Percentiles rank a stretch among this genome's conserved stretches.
Evolutionary conservation across 1,140 invertebrate species (phyloP).

Genomic region (Mya arenaria): DNA sequence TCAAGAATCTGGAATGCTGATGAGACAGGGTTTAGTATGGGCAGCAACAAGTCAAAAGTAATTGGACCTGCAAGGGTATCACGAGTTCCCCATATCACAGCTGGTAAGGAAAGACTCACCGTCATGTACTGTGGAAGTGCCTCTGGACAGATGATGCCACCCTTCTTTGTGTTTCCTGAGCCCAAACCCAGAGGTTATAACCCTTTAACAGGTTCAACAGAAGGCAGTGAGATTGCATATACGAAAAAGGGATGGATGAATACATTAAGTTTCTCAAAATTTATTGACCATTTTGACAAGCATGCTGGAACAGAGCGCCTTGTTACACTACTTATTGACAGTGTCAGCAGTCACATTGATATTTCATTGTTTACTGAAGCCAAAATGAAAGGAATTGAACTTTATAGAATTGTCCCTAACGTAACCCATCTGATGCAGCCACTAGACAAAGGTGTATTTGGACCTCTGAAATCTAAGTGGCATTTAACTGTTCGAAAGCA

Average conservation of each 20-base stretch:
- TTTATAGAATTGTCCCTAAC: slow-evolving; percentile 56
- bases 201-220: slow-evolving; percentile 7
- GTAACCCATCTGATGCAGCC: slow-evolving; percentile 61
- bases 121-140: slow-evolving; percentile 41
- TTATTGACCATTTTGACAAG: slow-evolving; percentile 55
- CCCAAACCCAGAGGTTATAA: slow-evolving; percentile 49
- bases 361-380: slow-evolving; percentile 32
- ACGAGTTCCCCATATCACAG: slow-evolving; percentile 15
- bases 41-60: slow-evolving; percentile 21
- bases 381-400: slow-evolving; percentile 30
- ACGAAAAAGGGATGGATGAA: slow-evolving; percentile 58
- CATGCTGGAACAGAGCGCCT: slow-evolving; percentile 38
- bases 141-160: slow-evolving; percentile 21
- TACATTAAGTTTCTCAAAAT: slow-evolving; percentile 19
- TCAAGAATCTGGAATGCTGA: slow-evolving; percentile 40
- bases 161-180: slow-evolving; percentile 43
- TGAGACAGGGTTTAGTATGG: slow-evolving; percentile 38
- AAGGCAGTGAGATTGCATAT: slow-evolving; percentile 30
- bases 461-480: slow-evolving; percentile 48
- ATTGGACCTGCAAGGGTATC: slow-evolving; percentile 4
- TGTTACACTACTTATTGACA: slow-evolving; percentile 51
- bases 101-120: slow-evolving; percentile 36
- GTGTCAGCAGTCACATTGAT: slow-evolving; percentile 46
- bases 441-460: slow-evolving; percentile 54
- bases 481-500: slow-evolving; percentile 43